Evolutionary conservation across 1,140 invertebrate species (phyloP).

Genomic region (Hormaphis cornu): DNA sequence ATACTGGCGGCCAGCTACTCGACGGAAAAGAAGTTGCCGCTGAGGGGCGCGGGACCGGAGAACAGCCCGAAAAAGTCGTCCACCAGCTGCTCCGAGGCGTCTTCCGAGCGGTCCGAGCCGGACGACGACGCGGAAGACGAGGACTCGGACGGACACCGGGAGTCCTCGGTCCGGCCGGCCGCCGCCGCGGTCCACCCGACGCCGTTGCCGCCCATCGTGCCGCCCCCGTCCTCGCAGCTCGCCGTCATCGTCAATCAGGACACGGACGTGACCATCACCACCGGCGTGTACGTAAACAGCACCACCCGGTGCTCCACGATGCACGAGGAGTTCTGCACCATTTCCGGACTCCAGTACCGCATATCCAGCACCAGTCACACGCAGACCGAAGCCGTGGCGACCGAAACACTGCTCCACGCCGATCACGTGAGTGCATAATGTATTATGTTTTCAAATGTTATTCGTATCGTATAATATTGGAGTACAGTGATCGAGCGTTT

Average conservation of each 20-base stretch:
- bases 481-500: no score
- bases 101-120: conserved; percentile 29
- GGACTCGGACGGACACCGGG: conserved; percentile 44
- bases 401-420: conserved; percentile 45
- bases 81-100: conserved; percentile 17
- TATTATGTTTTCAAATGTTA: conserved; percentile 30
- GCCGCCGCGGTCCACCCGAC: conserved; percentile 9
- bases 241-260: conserved; percentile 49
- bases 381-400: conserved; percentile 63
- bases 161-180: background rate
- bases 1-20: conserved; percentile 83
- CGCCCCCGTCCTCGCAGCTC: conserved; percentile 26
- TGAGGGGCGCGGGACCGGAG: conserved; percentile 40
- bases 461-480: no score
- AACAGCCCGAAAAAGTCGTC: conserved; percentile 24
- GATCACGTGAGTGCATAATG: conserved; percentile 29
- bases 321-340: conserved; percentile 72
- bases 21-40: conserved; percentile 53
- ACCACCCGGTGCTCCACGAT: conserved; percentile 61
- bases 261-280: conserved; percentile 76
- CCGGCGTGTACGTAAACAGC: conserved; percentile 65
- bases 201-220: conserved; percentile 5
- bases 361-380: conserved; percentile 66
- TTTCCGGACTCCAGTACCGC: conserved; percentile 71
- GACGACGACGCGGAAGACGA: conserved; percentile 42